Evolutionary conservation across 2,797 vertebrate genomes (phyloP), one percentile per base, ranked within the genome.

Genomic region (Dicrostonyx torquatus): DNA sequence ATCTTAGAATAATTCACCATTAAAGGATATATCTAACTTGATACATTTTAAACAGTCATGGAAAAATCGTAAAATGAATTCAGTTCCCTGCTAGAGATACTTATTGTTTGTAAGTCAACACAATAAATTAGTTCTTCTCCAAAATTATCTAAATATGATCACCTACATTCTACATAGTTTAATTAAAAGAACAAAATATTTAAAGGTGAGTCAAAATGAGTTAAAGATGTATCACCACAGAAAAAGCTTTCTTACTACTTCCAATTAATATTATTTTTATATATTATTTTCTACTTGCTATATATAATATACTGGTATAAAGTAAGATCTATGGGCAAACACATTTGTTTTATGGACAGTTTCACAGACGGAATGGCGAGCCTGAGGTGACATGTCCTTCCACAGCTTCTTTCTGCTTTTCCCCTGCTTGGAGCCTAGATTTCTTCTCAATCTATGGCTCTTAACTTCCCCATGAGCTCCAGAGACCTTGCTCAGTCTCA

Each of bases 1-100:
- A 93, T 78, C 5, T 62, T 91, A 97, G 89, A 82, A 86, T 84
- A 87, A 88, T 87, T 79, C 43, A 50, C 24, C 86, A 73, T 72
- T 80, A 92, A 80, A 75, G 22, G 75, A 20, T 62, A 83, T 26
- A 40, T 58, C 79, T 95, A 96, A 90, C 29, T 72, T 83, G 26
- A 34, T 83, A 75, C 14, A 87, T 87, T 94, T 75, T 55, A 93
- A 95, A 90, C 53, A 89, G 45, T 50, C 20, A 95, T 48, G 45
- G 53, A 79, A 96, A 92, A 79, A 45, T 88, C 14, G 15, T 34
- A 76, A 87, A 40, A 93, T 77, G 55, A 90, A 78, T 64, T 94
- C 91, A 91, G 77, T 87, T 75, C n/a, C 55, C 40, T 73, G 53
- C 64, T 77, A 70, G 7, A 64, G 14, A 48, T 4, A 64, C 31